Evolutionary conservation across 2,888 invertebrate genomes (phyloP).

Genomic region (Ochropacha duplaris): DNA sequence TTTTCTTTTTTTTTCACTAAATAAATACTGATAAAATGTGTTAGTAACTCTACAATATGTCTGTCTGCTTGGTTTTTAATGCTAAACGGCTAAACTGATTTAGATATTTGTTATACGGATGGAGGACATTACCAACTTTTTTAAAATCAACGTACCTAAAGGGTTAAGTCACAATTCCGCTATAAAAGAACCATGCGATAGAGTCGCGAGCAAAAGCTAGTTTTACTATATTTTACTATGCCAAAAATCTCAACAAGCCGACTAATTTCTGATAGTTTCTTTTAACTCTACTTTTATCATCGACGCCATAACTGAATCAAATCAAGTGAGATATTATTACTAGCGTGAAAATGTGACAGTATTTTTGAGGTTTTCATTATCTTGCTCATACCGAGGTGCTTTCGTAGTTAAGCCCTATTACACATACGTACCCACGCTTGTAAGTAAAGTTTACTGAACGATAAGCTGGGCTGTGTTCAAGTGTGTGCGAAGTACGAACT

Average conservation of each 20-base stretch:
- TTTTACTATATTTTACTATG: too few relatives aligned
- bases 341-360: not conserved
- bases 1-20: too few relatives aligned
- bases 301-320: not conserved
- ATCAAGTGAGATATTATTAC: not conserved
- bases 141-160: too few relatives aligned
- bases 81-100: too few relatives aligned
- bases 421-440: not conserved
- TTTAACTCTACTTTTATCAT: not conserved
- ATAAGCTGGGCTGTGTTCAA: slow-evolving; percentile 1
- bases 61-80: too few relatives aligned
- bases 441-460: slow-evolving; percentile 3
- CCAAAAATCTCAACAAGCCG: not conserved
- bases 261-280: not conserved
- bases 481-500: not conserved
- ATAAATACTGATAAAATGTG: too few relatives aligned
- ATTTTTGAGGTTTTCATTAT: not conserved
- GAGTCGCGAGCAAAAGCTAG: too few relatives aligned
- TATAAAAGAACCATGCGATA: too few relatives aligned
- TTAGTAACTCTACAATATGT: too few relatives aligned
- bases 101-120: too few relatives aligned
- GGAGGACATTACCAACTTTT: too few relatives aligned
- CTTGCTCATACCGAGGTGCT: not conserved
- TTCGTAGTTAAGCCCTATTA: not conserved
- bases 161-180: too few relatives aligned